Evolutionary conservation across 64 coral and sea anemone genomes (phyloP), one percentile per base, ranked within the genome.

Genomic region (Cladopsammia gracilis): DNA sequence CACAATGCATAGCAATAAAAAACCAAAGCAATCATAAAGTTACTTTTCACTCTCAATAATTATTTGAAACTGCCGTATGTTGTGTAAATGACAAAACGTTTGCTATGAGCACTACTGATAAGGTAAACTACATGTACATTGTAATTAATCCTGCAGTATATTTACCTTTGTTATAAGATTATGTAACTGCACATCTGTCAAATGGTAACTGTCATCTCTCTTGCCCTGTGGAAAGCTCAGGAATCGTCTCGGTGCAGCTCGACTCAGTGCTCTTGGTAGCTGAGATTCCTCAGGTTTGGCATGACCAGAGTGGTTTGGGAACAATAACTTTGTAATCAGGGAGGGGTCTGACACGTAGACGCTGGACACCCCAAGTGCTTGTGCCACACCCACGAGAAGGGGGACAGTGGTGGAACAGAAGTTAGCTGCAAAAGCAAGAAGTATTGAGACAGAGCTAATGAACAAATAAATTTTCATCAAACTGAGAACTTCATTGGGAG

Each of bases 341-440:
- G 90, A 67, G 42, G 87, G 64, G 64, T 82, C 53, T 2, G 83
- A 93, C 22, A 90, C 72, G 77, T 91, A 83, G 1, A 86, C 89
- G 78, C 91, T 94, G 10, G 94, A 93, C 7, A 91, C 78, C 25
- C 98, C 95, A 13, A 99, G 77, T 5, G 98, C 98, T 89, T 99
- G 94, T 5, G 94, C 75, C 61, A 99, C 79, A 19, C 98, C 98
- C 52, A 99, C 83, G 19, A 99, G 71, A 6, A 99, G 73, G 13
- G 98, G 98, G 52, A 99, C 22, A 24, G 94, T 94, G 45, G 90
- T 89, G 59, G 62, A 67, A 78, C 98, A 99, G 12, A 96, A 62
- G 51, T 75, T 53, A 47, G 72, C 98, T 99, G 48, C 3, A 50
- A 80, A 43, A 89, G 11, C 48, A 15, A 43, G 10, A 46, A 58